Evolutionary conservation across 2,888 invertebrate species (phyloP).

Genomic region (Cosmopolites sordidus): DNA sequence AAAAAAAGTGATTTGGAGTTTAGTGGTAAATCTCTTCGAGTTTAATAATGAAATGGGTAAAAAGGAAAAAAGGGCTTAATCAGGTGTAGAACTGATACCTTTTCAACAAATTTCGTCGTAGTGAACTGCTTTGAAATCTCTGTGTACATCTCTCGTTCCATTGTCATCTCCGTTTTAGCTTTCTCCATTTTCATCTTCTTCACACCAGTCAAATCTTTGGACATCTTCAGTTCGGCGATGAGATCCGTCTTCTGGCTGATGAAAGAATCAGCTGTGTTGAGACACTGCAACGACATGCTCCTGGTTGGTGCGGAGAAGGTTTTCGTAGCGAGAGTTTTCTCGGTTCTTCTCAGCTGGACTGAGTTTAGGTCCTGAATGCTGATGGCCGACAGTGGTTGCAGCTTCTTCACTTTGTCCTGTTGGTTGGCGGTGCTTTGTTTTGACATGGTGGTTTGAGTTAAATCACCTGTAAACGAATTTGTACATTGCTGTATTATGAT

Average conservation of each 20-base stretch:
- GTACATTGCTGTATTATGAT: background rate
- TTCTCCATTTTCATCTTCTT: slow-evolving; percentile 88
- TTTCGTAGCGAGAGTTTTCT: slow-evolving; percentile 67
- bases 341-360: slow-evolving; percentile 73
- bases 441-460: slow-evolving; percentile 22
- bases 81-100: too few species aligned
- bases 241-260: slow-evolving; percentile 76
- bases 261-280: slow-evolving; percentile 61
- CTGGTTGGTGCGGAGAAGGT: slow-evolving; percentile 76
- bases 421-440: slow-evolving; percentile 21
- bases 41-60: too few species aligned
- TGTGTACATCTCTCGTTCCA: slow-evolving; percentile 77
- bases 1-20: too few species aligned
- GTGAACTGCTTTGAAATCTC: slow-evolving; percentile 83
- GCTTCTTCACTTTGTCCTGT: slow-evolving; percentile 39
- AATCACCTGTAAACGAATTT: slow-evolving; percentile 23
- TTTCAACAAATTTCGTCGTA: slow-evolving; percentile 82
- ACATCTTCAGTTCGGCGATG: slow-evolving; percentile 88
- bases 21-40: too few species aligned
- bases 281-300: slow-evolving; percentile 71
- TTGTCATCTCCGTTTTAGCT: slow-evolving; percentile 76
- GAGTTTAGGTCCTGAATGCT: slow-evolving; percentile 83
- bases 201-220: slow-evolving; percentile 90
- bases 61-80: background rate
- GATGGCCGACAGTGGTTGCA: slow-evolving; percentile 80